Percentiles rank a stretch among this genome's conserved stretches.
Conservation (phyloP, 1,140 invertebrate genomes). For the Harlomillsia oculata region DNA sequence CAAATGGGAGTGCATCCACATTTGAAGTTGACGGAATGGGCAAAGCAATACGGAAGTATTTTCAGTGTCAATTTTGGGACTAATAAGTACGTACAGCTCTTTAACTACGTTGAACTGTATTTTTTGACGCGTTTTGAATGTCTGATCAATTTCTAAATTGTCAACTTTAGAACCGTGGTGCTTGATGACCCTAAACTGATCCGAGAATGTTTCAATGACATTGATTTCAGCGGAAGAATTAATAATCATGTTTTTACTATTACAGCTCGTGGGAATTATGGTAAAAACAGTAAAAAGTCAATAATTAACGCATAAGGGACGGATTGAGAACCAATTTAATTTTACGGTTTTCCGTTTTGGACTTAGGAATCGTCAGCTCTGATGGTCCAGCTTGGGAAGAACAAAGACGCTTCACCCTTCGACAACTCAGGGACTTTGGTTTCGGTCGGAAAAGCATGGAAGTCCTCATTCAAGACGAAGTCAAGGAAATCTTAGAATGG, state of each 20-base stretch:
- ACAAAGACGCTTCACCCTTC: constrained; percentile 28
- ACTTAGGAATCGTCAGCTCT: constrained; percentile 22
- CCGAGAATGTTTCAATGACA: constrained; percentile 2
- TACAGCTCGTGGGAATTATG: not conserved
- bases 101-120: not conserved
- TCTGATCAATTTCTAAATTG: not conserved
- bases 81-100: not conserved
- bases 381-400: constrained; percentile 29
- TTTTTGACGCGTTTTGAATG: not conserved
- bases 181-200: constrained; percentile 14
- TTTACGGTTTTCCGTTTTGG: not conserved
- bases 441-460: constrained; percentile 31
- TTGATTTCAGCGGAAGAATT: not conserved
- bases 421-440: constrained; percentile 29
- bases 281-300: not conserved
- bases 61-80: constrained; percentile 15
- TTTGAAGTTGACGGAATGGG: constrained; percentile 2
- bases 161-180: constrained; percentile 4
- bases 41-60: constrained; percentile 18
- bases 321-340: not conserved
- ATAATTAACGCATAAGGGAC: not conserved
- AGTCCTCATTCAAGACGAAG: constrained; percentile 24
- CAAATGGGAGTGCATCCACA: constrained; percentile 8
- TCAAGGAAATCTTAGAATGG: constrained; percentile 16
- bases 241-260: not conserved